Evolutionary conservation across 2,113 vertebrate genomes (phyloP).

Genomic region (Canis aureus): DNA sequence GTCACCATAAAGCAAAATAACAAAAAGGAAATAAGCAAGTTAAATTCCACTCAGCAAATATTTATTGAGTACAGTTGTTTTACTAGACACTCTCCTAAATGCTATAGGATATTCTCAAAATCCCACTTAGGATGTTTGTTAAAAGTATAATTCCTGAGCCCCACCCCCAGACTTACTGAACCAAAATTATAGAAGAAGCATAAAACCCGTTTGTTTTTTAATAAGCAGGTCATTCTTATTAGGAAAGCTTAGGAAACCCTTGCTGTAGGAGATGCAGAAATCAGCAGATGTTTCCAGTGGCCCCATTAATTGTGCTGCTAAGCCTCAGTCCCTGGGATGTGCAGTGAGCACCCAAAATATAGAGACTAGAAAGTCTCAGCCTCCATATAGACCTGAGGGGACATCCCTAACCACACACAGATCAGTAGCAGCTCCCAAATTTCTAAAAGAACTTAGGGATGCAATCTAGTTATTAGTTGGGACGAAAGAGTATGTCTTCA

Average conservation of each 20-base stretch:
- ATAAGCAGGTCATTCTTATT: background rate
- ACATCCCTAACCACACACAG: background rate
- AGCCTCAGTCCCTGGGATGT: background rate
- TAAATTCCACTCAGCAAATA: too few relatives aligned
- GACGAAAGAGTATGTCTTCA: background rate
- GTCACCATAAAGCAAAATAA: too few relatives aligned
- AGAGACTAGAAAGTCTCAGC: background rate
- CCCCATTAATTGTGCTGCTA: background rate
- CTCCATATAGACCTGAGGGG: background rate
- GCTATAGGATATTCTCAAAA: too few relatives aligned
- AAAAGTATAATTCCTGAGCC: too few relatives aligned
- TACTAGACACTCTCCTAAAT: too few relatives aligned
- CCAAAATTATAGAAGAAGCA: background rate
- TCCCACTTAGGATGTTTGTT: too few relatives aligned
- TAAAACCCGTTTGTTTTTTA: background rate
- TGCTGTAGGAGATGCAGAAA: background rate
- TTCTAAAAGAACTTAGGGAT: background rate
- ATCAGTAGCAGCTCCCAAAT: background rate
- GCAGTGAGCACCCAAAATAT: background rate
- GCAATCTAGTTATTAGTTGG: background rate
- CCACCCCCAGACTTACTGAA: background rate
- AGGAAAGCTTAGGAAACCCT: background rate
- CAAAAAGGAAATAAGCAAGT: background rate
- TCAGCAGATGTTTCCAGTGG: background rate
- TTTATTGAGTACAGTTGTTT: too few relatives aligned